Conservation (phyloP, 1,140 invertebrate genomes). For the Phocides pigmalion region DNA sequence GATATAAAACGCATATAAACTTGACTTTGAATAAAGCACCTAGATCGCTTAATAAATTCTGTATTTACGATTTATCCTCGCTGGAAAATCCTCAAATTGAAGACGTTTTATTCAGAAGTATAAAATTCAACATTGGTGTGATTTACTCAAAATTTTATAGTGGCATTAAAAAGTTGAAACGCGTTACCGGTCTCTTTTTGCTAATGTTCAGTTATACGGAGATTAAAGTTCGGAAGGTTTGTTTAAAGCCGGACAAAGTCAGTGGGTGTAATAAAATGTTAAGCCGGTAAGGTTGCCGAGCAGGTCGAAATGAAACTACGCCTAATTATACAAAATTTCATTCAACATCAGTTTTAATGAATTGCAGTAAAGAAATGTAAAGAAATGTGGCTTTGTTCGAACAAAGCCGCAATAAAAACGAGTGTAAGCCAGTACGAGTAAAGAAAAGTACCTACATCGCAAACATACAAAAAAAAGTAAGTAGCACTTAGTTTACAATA, state of each 20-base stretch:
- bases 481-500: too few species aligned
- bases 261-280: slow-evolving; percentile 19
- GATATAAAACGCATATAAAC: slow-evolving; percentile 29
- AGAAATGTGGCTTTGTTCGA: too few species aligned
- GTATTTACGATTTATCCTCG: slow-evolving; percentile 17
- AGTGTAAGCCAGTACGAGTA: too few species aligned
- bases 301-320: slow-evolving; percentile 20
- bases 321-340: not conserved
- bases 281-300: slow-evolving; percentile 10
- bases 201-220: slow-evolving; percentile 4
- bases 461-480: too few species aligned
- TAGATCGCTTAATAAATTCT: slow-evolving; percentile 26
- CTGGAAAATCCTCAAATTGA: slow-evolving; percentile 19
- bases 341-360: slow-evolving; percentile 6
- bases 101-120: slow-evolving; percentile 16
- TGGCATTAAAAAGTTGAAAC: slow-evolving; percentile 19
- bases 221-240: slow-evolving; percentile 29
- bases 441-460: too few species aligned
- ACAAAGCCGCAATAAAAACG: too few species aligned
- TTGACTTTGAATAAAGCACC: slow-evolving; percentile 24
- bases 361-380: not conserved
- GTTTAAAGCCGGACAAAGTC: slow-evolving; percentile 20
- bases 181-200: slow-evolving; percentile 15
- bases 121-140: slow-evolving; percentile 14
- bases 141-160: slow-evolving; percentile 16